phyloP scores from a whole-genome alignment of 2,888 invertebrate genomes.

The Emmelina monodactyla region DNA sequence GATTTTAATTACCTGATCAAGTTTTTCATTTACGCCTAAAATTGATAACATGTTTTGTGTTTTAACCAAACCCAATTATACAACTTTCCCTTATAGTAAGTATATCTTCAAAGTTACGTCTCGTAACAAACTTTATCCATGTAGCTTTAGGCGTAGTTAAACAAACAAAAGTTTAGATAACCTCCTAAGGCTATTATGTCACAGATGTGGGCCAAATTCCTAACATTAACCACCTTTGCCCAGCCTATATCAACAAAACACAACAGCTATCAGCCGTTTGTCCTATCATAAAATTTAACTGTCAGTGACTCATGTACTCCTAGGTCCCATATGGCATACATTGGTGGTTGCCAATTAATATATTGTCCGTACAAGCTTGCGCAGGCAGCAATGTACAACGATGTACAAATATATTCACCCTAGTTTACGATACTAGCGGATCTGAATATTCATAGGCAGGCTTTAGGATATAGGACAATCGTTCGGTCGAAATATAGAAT shows the following conservation, averaged over 20 bases:
- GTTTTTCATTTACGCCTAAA: too few species aligned
- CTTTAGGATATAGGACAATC: conserved; percentile 19
- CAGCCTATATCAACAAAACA: conserved; percentile 36
- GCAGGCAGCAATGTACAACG: conserved; percentile 43
- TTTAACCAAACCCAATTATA: too few species aligned
- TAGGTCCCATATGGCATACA: conserved; percentile 37
- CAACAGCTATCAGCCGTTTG: conserved; percentile 10
- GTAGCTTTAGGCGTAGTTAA: too few species aligned
- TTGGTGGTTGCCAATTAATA: conserved; percentile 53
- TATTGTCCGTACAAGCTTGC: conserved; percentile 42
- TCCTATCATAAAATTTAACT: conserved; percentile 12
- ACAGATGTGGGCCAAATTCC: neutral
- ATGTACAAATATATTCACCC: too few species aligned
- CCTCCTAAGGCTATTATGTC: too few species aligned
- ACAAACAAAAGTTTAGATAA: too few species aligned
- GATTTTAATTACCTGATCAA: too few species aligned
- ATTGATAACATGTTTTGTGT: too few species aligned
- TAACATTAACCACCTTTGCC: conserved; percentile 12
- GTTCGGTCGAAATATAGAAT: conserved; percentile 24
- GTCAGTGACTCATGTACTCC: conserved; percentile 2
- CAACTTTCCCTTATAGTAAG: too few species aligned
- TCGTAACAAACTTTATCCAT: too few species aligned
- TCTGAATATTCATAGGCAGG: conserved; percentile 39
- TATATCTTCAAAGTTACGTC: too few species aligned
- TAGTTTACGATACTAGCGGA: conserved; percentile 36